Percentiles rank a stretch among this genome's conserved stretches.
phyloP scores from a whole-genome alignment of 1,140 invertebrate genomes.

The Adelges cooleyi region DNA sequence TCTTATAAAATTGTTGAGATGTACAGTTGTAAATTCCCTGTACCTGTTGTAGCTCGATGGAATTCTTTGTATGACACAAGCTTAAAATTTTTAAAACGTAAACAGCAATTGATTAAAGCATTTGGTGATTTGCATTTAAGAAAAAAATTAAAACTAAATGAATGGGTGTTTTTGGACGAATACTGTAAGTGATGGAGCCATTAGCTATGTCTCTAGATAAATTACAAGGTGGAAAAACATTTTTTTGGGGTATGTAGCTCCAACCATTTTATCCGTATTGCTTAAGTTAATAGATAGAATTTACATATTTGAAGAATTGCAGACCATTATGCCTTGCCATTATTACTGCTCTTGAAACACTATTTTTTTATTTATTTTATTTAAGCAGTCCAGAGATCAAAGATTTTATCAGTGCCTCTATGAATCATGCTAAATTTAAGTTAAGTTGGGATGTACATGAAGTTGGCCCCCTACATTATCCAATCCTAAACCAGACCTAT shows the following conservation, averaged over 20 bases:
- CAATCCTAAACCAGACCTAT: too few species aligned
- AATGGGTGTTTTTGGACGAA: not conserved
- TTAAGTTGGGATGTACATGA: too few species aligned
- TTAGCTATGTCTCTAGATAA: not conserved
- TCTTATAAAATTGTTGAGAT: not conserved
- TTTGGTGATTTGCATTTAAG: not conserved
- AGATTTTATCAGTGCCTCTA: not conserved
- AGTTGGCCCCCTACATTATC: too few species aligned
- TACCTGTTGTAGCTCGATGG: not conserved
- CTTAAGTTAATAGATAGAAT: not conserved
- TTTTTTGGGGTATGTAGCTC: not conserved
- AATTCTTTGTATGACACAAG: not conserved
- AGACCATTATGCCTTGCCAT: not conserved
- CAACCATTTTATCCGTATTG: not conserved
- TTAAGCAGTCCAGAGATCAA: not conserved
- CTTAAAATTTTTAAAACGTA: not conserved
- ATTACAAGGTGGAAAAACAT: not conserved
- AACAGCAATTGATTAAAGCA: not conserved
- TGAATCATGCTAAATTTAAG: not conserved
- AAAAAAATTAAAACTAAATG: not conserved
- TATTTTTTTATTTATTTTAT: not conserved
- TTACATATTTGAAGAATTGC: not conserved
- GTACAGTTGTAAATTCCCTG: not conserved
- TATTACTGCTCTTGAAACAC: not conserved
- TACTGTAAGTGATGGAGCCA: not conserved